phyloP scores from a whole-genome alignment of 2,113 vertebrate species.

The Pelmatolapia mariae region DNA sequence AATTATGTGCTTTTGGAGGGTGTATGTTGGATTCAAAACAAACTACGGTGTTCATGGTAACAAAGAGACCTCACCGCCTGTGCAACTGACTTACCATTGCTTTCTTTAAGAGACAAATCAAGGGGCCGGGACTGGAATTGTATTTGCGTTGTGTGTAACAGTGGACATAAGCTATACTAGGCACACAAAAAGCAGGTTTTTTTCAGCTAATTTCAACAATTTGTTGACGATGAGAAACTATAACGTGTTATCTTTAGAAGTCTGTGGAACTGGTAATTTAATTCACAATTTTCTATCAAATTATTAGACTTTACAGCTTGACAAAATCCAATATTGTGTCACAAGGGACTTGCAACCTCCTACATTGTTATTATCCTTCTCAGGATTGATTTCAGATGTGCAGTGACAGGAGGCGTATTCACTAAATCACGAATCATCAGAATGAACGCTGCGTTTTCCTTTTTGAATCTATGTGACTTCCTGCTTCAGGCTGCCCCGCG shows the following conservation, averaged over 20 bases:
- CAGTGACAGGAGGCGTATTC: neutral
- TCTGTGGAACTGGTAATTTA: neutral
- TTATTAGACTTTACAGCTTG: neutral
- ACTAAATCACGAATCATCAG: neutral
- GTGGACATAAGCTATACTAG: neutral
- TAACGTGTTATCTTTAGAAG: neutral
- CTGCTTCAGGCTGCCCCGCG: neutral
- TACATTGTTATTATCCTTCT: neutral
- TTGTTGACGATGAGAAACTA: neutral
- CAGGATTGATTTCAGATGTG: neutral
- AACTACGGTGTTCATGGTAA: neutral
- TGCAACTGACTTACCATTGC: neutral
- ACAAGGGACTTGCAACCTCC: neutral
- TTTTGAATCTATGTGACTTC: slow-evolving; percentile 13
- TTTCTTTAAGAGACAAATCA: neutral
- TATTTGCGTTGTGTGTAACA: neutral
- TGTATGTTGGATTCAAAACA: neutral
- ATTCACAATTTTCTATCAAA: neutral
- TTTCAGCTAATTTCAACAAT: neutral
- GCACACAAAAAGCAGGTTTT: neutral
- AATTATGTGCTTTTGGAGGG: neutral
- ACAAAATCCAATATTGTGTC: neutral
- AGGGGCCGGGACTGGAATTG: neutral
- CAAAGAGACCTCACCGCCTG: neutral
- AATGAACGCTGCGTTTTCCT: neutral